phyloP scores from a whole-genome alignment of 2,888 invertebrate species.

The Microchrysa polita region DNA sequence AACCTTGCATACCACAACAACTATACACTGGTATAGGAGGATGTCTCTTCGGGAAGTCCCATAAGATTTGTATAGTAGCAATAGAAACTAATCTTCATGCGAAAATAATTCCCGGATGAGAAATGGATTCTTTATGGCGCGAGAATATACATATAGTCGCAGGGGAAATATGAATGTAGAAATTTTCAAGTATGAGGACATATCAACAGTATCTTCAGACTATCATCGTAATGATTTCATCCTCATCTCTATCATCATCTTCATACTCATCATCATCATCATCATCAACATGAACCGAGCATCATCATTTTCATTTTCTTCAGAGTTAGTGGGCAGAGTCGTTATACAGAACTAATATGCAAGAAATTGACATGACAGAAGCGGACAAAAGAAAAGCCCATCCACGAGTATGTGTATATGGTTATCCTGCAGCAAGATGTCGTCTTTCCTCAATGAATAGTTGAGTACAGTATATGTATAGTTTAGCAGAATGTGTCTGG shows the following conservation, averaged over 20 bases:
- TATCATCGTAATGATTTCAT: conserved; percentile 15
- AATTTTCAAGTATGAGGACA: background rate
- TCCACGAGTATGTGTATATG: background rate
- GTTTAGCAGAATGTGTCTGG: conserved; percentile 39
- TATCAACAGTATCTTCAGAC: background rate
- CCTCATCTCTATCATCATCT: conserved; percentile 10
- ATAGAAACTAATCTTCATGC: too few relatives aligned
- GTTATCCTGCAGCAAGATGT: background rate
- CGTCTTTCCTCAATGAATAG: conserved; percentile 35
- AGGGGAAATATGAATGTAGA: background rate
- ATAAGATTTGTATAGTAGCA: too few relatives aligned
- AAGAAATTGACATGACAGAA: background rate
- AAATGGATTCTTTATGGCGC: background rate
- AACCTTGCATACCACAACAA: too few relatives aligned
- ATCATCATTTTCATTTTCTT: conserved; percentile 2
- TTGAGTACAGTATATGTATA: too few relatives aligned
- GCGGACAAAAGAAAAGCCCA: background rate
- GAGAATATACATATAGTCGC: background rate
- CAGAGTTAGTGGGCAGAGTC: background rate
- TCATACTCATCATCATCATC: conserved; percentile 9
- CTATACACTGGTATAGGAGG: too few relatives aligned
- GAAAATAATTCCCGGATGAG: conserved; percentile 12
- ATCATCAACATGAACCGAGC: background rate
- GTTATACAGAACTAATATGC: background rate
- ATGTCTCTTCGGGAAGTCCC: too few relatives aligned